Evolutionary conservation across 2,888 invertebrate genomes (phyloP).

Genomic region (Yponomeuta evonymella): DNA sequence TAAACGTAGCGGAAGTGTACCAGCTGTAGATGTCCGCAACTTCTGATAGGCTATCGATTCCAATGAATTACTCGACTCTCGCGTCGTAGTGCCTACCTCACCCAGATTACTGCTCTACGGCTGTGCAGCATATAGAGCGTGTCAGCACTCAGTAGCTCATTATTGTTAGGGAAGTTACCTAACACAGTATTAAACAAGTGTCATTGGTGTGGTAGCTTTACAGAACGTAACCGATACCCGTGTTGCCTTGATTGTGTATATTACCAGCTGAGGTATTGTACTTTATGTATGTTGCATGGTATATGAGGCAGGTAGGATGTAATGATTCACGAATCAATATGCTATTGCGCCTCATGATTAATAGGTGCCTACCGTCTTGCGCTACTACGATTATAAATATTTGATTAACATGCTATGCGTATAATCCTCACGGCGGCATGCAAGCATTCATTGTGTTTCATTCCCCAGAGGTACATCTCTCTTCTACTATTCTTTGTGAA

Average conservation of each 20-base stretch:
- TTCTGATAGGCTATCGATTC: background rate
- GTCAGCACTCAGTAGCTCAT: slow-evolving; percentile 13
- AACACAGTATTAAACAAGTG: slow-evolving; percentile 13
- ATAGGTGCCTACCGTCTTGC: slow-evolving; percentile 7
- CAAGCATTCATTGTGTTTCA: slow-evolving; percentile 7
- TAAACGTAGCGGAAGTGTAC: too few species aligned
- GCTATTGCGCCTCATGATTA: slow-evolving; percentile 14
- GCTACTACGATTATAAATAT: slow-evolving; percentile 21
- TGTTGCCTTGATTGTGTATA: slow-evolving; percentile 10
- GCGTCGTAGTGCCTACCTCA: background rate
- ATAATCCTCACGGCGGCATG: slow-evolving; percentile 8
- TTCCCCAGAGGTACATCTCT: background rate
- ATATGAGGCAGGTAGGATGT: slow-evolving; percentile 3
- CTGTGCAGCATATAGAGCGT: slow-evolving; percentile 19
- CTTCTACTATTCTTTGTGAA: background rate
- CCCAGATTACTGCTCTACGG: background rate
- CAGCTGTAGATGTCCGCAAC: background rate
- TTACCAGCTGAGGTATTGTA: background rate
- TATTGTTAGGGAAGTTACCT: slow-evolving; percentile 20
- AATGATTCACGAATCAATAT: slow-evolving; percentile 11
- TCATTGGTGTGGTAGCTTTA: background rate
- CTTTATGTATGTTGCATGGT: background rate
- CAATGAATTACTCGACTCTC: background rate
- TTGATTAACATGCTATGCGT: slow-evolving; percentile 14
- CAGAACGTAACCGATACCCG: slow-evolving; percentile 6